Evolutionary conservation across 2,797 vertebrate genomes (phyloP).

Genomic region (Jordanella pulchra): DNA sequence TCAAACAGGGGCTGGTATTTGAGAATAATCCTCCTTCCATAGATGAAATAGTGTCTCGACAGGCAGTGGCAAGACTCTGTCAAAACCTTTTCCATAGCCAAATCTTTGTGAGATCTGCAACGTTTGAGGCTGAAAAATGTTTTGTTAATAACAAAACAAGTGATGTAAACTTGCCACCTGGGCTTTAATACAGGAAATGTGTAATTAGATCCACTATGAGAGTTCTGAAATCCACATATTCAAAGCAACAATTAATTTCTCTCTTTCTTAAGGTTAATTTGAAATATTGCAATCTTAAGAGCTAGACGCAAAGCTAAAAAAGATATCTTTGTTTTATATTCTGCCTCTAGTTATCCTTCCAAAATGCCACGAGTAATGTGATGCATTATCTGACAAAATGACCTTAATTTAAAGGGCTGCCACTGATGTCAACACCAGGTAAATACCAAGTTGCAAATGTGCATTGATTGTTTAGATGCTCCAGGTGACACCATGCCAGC

Average conservation of each 20-base stretch:
- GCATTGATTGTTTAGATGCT: slow-evolving; percentile 88
- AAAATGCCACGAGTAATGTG: slow-evolving; percentile 79
- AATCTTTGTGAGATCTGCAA: slow-evolving; percentile 76
- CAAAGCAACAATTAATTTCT: neutral
- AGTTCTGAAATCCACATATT: neutral
- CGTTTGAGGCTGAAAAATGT: slow-evolving; percentile 72
- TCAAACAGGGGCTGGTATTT: slow-evolving; percentile 83
- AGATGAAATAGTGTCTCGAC: slow-evolving; percentile 82
- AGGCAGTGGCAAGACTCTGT: slow-evolving; percentile 84
- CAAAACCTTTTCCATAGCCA: slow-evolving; percentile 74
- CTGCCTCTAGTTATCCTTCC: slow-evolving; percentile 65
- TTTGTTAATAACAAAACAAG: slow-evolving; percentile 74
- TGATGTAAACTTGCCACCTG: slow-evolving; percentile 70
- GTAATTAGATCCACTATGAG: slow-evolving; percentile 35
- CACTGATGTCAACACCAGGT: slow-evolving; percentile 83
- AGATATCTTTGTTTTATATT: slow-evolving; percentile 67
- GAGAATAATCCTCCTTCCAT: slow-evolving; percentile 85
- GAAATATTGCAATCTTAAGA: slow-evolving; percentile 2
- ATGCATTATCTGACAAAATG: slow-evolving; percentile 83
- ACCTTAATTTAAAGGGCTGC: slow-evolving; percentile 83
- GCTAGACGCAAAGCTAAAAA: slow-evolving; percentile 24
- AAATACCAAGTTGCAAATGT: slow-evolving; percentile 89
- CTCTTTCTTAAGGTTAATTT: neutral
- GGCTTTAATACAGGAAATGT: slow-evolving; percentile 54
- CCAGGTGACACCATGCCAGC: slow-evolving; percentile 77